Percentiles rank a stretch among this genome's conserved stretches.
phyloP scores from a whole-genome alignment of 2,888 invertebrate species.

The Argyra leucocephala region DNA sequence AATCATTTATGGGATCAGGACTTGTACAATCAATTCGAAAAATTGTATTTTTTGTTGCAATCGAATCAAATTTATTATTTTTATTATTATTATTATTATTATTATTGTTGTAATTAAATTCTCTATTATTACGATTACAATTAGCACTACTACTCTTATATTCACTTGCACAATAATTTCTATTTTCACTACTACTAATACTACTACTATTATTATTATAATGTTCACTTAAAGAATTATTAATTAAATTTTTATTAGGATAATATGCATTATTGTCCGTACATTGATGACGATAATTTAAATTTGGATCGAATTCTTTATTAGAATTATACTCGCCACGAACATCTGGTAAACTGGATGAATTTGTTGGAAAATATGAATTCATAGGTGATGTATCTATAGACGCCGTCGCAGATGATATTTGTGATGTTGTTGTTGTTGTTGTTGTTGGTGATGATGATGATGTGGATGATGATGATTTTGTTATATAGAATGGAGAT shows the following conservation, averaged over 20 bases:
- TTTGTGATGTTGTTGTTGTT: constrained; percentile 8
- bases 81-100: too few species aligned
- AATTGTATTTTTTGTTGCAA: neutral
- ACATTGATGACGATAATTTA: neutral
- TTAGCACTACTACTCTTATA: neutral
- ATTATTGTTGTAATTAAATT: too few species aligned
- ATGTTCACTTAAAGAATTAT: neutral
- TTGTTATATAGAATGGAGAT: constrained; percentile 25
- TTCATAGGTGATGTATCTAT: constrained; percentile 17
- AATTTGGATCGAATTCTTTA: constrained; percentile 9
- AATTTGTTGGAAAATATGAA: constrained; percentile 23
- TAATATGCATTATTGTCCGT: neutral
- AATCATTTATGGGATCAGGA: neutral
- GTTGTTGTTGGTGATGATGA: constrained; percentile 23
- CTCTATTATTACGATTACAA: too few species aligned
- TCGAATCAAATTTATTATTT: neutral
- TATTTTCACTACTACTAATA: neutral
- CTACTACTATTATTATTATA: neutral
- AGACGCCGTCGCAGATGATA: constrained; percentile 1
- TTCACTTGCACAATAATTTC: neutral
- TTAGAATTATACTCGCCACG: constrained; percentile 32
- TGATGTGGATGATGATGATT: constrained; percentile 33
- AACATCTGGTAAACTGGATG: constrained; percentile 39
- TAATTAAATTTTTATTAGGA: constrained; percentile 1
- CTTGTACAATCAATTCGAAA: neutral